Percentiles rank a stretch among this genome's conserved stretches.
Evolutionary conservation across 2,113 vertebrate genomes (phyloP).

Genomic region (Prietella phreatophila): DNA sequence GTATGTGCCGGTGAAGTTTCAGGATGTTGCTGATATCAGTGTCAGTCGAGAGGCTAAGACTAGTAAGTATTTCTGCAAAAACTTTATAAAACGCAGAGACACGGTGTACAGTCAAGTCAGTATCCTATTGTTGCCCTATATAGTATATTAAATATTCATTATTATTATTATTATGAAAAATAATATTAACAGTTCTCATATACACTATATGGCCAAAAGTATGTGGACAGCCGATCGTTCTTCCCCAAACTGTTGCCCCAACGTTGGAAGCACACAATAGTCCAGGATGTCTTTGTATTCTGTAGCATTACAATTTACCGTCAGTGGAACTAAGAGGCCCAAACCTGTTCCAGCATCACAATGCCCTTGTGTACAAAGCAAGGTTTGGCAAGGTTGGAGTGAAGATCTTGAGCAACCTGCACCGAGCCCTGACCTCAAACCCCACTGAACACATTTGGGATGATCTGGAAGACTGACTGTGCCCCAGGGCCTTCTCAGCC

Average conservation of each 20-base stretch:
- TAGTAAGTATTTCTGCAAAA: slow-evolving; percentile 73
- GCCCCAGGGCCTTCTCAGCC: neutral
- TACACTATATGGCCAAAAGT: neutral
- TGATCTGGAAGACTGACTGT: neutral
- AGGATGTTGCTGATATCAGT: slow-evolving; percentile 84
- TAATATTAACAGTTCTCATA: neutral
- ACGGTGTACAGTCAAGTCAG: neutral
- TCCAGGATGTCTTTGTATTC: neutral
- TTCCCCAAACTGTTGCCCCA: neutral
- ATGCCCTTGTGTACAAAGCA: neutral
- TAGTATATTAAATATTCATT: neutral
- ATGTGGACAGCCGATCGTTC: neutral
- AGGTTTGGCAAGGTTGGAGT: neutral
- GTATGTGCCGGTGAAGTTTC: slow-evolving; percentile 95
- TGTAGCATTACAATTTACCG: neutral
- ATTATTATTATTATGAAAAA: neutral
- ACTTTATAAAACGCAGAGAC: neutral
- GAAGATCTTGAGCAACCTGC: neutral
- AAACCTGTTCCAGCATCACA: neutral
- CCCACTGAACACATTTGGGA: neutral
- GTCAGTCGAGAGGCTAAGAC: slow-evolving; percentile 73
- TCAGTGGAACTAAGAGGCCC: neutral
- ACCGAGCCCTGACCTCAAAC: neutral
- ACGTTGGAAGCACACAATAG: neutral
- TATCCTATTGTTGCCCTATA: neutral